Evolutionary conservation across 2,888 invertebrate genomes (phyloP), one percentile per base, ranked within the genome.

Genomic region (Sabatieria punctata): DNA sequence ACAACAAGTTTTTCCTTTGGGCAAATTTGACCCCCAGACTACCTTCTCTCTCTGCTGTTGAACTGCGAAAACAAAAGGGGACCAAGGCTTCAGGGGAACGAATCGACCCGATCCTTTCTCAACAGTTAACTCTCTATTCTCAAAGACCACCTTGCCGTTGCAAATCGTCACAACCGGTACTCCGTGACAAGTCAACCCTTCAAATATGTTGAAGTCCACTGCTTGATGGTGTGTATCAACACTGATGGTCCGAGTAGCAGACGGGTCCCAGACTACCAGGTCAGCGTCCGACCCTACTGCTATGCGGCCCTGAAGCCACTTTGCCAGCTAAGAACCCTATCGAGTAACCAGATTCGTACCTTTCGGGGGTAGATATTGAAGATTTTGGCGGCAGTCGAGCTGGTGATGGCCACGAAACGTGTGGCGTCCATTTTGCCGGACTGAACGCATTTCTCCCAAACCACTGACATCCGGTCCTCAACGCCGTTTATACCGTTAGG

Each of bases 351-450:
- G n/a, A 23, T 15, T 41, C 54, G 48, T 53, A 75, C 75, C 69
- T 97, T 97, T 64, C 76, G 77, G 0, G 95, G 95, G 71, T 85
- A 97, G 55, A 97, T 69, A 72, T 95, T 95, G 73, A 97, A 97
- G 56, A 95, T 80, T 72, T 85, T 91, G 1, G 97, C 95, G 19
- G 74, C 72, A 63, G 83, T 89, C 24, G 91, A 76, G 66, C 89
- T 89, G 3, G 93, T 95, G 13, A 95, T 82, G 0, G 91, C 85
- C 22, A 97, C 97, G 74, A 91, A 97, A 55, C 85, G 77, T 62
- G 80, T 79, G 0, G 88, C 82, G 68, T 89, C 85, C 73, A 95
- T 78, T 46, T 85, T 75, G 3, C 91, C 95, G 57, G 80, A 73
- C 53, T 83, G 79, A 36, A 61, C 60, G 15, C 84, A 93, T 63